Evolutionary conservation across 2,888 invertebrate species (phyloP).

Genomic region (Siphlonurus alternatus): DNA sequence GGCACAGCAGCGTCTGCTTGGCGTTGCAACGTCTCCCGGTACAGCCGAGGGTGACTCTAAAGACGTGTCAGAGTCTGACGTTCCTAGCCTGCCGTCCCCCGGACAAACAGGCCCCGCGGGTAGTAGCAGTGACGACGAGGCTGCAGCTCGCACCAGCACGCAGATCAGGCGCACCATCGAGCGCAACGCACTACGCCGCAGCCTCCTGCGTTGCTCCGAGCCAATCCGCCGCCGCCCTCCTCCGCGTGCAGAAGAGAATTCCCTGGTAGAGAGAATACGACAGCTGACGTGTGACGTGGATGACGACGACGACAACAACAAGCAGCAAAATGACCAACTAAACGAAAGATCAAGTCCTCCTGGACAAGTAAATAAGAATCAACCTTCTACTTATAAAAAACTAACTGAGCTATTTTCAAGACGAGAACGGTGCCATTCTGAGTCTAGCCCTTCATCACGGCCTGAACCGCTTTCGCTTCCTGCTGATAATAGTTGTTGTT

Average conservation of each 20-base stretch:
- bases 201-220: constrained; percentile 44
- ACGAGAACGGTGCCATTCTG: background rate
- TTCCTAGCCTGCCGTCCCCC: constrained; percentile 5
- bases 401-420: constrained; percentile 36
- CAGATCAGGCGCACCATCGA: constrained; percentile 58
- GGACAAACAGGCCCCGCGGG: constrained; percentile 13
- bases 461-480: background rate
- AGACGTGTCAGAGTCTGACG: constrained; percentile 21
- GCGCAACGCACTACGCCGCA: constrained; percentile 63
- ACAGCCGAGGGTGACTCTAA: constrained; percentile 13
- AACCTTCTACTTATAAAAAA: constrained; percentile 41
- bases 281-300: constrained; percentile 75
- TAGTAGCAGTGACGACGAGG: constrained; percentile 26
- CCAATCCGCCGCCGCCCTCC: background rate
- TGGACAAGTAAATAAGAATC: background rate
- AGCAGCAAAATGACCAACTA: constrained; percentile 2
- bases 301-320: constrained; percentile 25
- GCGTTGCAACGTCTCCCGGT: constrained; percentile 14
- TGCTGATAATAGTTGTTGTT: background rate
- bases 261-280: constrained; percentile 70
- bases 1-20: constrained; percentile 29
- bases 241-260: constrained; percentile 36
- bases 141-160: constrained; percentile 19
- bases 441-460: background rate
- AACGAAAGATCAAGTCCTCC: constrained; percentile 10